Percentiles rank a stretch among this genome's conserved stretches.
Evolutionary conservation across 64 coral and sea anemone species (phyloP).

Genomic region (Stichodactyla mertensii): DNA sequence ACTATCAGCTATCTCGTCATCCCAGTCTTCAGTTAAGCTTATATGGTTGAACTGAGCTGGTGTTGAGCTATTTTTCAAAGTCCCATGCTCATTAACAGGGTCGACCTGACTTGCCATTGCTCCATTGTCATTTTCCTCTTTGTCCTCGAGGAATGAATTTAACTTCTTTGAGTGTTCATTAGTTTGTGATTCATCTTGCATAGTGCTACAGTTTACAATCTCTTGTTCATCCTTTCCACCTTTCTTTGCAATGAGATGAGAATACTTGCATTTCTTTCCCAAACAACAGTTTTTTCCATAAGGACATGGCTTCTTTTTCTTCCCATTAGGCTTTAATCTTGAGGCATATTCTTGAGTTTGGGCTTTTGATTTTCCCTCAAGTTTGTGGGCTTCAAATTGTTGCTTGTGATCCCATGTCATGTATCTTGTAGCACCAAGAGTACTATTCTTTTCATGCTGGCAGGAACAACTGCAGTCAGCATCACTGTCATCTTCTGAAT

Average conservation of each 20-base stretch:
- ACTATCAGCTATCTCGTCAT: background rate
- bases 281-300: constrained; percentile 57
- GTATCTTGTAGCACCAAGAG: background rate
- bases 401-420: background rate
- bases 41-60: background rate
- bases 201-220: background rate
- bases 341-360: background rate
- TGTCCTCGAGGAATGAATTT: background rate
- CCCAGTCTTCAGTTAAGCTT: background rate
- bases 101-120: background rate
- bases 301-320: constrained; percentile 24
- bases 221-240: background rate
- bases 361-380: background rate
- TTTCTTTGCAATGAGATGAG: constrained; percentile 14
- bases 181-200: background rate
- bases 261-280: constrained; percentile 45
- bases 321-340: background rate
- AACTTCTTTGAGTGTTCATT: no score
- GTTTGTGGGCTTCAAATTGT: background rate
- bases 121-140: background rate
- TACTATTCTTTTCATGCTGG: background rate
- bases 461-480: background rate
- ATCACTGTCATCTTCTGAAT: background rate
- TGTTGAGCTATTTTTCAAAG: no score
- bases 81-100: background rate